Evolutionary conservation across 2,888 invertebrate genomes (phyloP), one percentile per base, ranked within the genome.

Genomic region (Pollenia griseotomentosa): DNA sequence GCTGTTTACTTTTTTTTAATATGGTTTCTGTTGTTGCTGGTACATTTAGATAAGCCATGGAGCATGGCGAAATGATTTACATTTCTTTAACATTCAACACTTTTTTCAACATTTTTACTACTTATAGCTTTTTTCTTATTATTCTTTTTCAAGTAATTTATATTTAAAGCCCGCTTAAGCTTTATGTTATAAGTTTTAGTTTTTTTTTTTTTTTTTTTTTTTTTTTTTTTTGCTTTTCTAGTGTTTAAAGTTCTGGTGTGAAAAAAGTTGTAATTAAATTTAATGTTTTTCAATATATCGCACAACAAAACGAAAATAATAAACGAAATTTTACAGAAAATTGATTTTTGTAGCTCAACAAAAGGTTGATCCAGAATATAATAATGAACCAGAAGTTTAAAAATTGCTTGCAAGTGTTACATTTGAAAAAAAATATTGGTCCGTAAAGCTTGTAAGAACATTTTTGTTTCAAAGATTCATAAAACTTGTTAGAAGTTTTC

Each of bases 21-120:
- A 79, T 75, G 79, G 61, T 80, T 68, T 61, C 40, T 83, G 66
- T 59, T 74, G 65, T 77, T 83, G 73, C 59, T 75, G 74, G 70
- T 51, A 73, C 77, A 70, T 85, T 81, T 82, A 71, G 81, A 55
- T 82, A 73, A 90, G 90, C 88, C 90, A 89, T 91, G 88, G 80
- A 70, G 90, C 90, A 90, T 90, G 84, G 89, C 91, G 88, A 92
- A 92, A 91, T 92, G 91, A 92, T 92, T 92, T 92, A 92, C 92
- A 91, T 92, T 91, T 90, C 73, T 81, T 81, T 57, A 81, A 46
- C 84, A 84, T 84, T 84, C 77, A 87, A 87, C 81, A 84, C 81
- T 83, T 80, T 79, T 73, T 68, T 68, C 9, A 14, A 23, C 19
- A 51, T 44, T 75, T 68, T 68, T 63, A 73, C 33, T 73, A 40